A percentile compares a stretch with the other conserved stretches of the same genome.
phyloP scores from a whole-genome alignment of 2,113 vertebrate genomes.

The Corythaixoides concolor region DNA sequence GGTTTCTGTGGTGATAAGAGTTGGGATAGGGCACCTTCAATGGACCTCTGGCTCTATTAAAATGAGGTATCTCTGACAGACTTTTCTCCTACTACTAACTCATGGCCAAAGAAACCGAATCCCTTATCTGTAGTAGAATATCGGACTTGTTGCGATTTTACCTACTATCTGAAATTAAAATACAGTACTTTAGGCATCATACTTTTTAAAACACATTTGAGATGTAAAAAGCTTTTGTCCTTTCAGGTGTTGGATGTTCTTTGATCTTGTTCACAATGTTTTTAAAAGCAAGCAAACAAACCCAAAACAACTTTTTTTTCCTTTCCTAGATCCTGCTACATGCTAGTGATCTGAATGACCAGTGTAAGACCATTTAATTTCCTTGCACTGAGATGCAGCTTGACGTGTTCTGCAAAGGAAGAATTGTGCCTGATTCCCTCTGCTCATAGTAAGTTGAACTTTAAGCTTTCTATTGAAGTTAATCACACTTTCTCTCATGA shows the following conservation, averaged over 20 bases:
- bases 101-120: neutral
- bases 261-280: neutral
- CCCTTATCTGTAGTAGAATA: neutral
- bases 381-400: neutral
- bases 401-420: neutral
- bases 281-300: neutral
- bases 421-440: slow-evolving; percentile 25
- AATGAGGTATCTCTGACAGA: neutral
- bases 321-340: neutral
- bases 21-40: neutral
- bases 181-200: neutral
- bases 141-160: neutral
- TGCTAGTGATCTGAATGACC: neutral
- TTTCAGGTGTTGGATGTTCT: neutral
- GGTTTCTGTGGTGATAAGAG: neutral
- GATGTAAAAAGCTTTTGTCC: neutral
- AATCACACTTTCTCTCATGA: slow-evolving; percentile 79
- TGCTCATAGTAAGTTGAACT: slow-evolving; percentile 69
- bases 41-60: neutral
- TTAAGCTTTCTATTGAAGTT: slow-evolving; percentile 69
- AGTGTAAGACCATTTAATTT: neutral
- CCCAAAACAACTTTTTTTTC: neutral
- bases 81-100: neutral
- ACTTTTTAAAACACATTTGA: no score
- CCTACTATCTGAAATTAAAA: neutral